phyloP scores from a whole-genome alignment of 2,113 vertebrate species.

The Arvicanthis niloticus region DNA sequence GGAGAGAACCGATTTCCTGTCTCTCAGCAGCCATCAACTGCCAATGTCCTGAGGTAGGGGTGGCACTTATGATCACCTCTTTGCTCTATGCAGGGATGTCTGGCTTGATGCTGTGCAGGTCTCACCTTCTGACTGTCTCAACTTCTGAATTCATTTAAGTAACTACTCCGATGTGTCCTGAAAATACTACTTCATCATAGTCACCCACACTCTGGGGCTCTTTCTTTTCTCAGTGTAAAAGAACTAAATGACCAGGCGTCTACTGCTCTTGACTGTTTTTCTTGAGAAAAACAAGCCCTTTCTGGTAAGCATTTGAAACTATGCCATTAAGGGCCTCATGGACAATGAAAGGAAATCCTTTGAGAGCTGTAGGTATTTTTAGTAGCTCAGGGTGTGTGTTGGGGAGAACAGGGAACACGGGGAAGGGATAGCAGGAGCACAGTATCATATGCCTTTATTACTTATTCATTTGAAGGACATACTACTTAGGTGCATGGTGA shows the following conservation, averaged over 20 bases:
- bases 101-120: neutral
- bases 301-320: slow-evolving; percentile 44
- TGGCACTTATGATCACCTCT: neutral
- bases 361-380: slow-evolving; percentile 33
- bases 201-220: fast-evolving
- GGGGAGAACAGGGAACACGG: neutral
- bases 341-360: slow-evolving; percentile 66
- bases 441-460: neutral
- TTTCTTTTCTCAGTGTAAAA: neutral
- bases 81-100: neutral
- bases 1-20: neutral
- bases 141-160: neutral
- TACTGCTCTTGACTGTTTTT: neutral
- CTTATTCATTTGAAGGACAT: neutral
- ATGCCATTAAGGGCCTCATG: neutral
- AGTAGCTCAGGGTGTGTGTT: neutral
- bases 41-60: neutral
- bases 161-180: neutral
- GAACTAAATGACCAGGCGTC: neutral
- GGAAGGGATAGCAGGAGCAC: neutral
- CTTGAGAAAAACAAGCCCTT: neutral
- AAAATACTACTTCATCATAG: too few relatives aligned
- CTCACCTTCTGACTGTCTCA: neutral
- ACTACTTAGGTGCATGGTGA: neutral
- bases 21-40: neutral